phyloP scores from a whole-genome alignment of 1,140 invertebrate genomes.

The Drosophila ficusphila region DNA sequence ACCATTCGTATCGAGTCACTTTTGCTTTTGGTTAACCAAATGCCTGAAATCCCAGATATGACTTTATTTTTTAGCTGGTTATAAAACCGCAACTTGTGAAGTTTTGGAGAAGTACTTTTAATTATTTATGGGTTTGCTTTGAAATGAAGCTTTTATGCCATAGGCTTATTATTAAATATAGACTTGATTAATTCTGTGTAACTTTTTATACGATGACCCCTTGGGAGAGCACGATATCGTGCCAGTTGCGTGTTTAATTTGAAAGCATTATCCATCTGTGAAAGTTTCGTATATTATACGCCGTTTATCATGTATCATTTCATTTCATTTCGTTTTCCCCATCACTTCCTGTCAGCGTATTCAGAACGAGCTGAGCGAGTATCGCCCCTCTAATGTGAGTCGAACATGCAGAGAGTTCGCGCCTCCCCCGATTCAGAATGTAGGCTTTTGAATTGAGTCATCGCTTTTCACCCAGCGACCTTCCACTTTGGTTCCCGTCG shows the following conservation, averaged over 20 bases:
- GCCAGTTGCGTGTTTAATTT: conserved; percentile 48
- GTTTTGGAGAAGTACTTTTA: too few species aligned
- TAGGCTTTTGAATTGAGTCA: conserved; percentile 65
- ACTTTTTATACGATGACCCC: conserved; percentile 28
- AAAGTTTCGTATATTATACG: conserved; percentile 27
- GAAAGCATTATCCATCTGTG: conserved; percentile 60
- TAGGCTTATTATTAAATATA: conserved; percentile 3
- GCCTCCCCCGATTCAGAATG: conserved; percentile 34
- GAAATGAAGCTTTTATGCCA: too few species aligned
- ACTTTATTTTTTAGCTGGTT: not conserved
- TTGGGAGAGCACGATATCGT: conserved; percentile 14
- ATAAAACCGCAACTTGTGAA: not conserved
- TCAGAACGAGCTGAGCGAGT: conserved; percentile 22
- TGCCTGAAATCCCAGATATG: conserved; percentile 11
- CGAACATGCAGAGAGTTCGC: conserved; percentile 58
- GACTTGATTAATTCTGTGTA: not conserved
- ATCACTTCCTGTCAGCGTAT: conserved; percentile 54
- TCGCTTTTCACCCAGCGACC: conserved; percentile 38
- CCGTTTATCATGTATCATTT: conserved; percentile 65
- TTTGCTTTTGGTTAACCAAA: conserved; percentile 2
- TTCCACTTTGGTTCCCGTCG: conserved; percentile 12
- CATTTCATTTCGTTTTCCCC: conserved; percentile 38
- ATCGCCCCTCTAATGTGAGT: conserved; percentile 64
- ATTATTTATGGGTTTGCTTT: too few species aligned
- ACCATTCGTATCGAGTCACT: conserved; percentile 24